phyloP scores from a whole-genome alignment of 2,888 invertebrate species.

The Drosophila dives region DNA sequence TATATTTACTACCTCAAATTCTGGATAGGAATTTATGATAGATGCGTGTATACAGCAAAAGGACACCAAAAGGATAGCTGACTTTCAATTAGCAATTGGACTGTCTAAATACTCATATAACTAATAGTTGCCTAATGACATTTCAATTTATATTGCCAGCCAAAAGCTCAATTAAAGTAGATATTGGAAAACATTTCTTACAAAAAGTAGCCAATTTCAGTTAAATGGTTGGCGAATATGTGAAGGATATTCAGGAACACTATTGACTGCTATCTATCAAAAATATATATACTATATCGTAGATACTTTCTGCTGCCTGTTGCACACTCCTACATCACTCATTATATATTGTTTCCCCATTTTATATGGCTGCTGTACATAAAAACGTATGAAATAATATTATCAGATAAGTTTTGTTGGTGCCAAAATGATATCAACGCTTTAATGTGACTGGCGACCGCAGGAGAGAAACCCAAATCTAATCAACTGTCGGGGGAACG shows the following conservation, averaged over 20 bases:
- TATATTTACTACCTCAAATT: not conserved
- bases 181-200: not conserved
- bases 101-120: not conserved
- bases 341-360: not conserved
- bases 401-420: constrained; percentile 65
- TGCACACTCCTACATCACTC: not conserved
- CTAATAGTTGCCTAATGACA: constrained; percentile 17
- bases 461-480: constrained; percentile 54
- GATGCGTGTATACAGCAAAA: constrained; percentile 54
- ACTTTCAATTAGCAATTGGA: constrained; percentile 45
- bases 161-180: not conserved
- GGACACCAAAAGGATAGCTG: constrained; percentile 17
- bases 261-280: not conserved
- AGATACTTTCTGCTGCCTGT: too few relatives aligned
- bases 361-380: not conserved
- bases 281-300: not conserved
- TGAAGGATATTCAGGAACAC: not conserved
- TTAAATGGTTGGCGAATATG: constrained; percentile 38
- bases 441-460: constrained; percentile 47
- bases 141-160: not conserved
- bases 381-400: constrained; percentile 50
- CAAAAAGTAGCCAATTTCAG: constrained; percentile 33
- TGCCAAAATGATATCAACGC: constrained; percentile 61
- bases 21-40: constrained; percentile 51
- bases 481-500: constrained; percentile 58